Base-by-base conservation (phyloP, 2,888 invertebrate species). In the Yponomeuta evonymella region DNA sequence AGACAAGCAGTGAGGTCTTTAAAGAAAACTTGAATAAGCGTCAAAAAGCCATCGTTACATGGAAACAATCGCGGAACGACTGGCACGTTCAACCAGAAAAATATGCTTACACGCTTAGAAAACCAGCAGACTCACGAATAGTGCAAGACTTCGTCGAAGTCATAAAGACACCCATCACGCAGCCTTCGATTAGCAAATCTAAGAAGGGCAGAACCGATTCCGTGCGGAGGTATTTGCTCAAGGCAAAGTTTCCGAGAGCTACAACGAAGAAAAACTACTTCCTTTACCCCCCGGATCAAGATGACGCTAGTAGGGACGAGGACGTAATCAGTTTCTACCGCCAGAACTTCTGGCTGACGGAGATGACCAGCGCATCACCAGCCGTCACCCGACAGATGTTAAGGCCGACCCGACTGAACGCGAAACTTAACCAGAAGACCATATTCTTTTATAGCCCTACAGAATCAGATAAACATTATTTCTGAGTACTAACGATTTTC, bases 401-500 rank as follows among this genome's bases (percentile, higher is more conserved):
- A 58, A 58, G 51, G 15, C 51, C 51, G 51, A 58, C 51, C 15
- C 51, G 51, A 58, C 12, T 58, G 15, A 58, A 58, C 51, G 12
- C 15, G 12, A 58, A 12, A 15, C 51, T 15, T 1, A 12, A 58
- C n/a, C 77, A 82, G 67, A 81, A 80, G 73, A 89, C 89, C 0
- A 80, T 90, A 72, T 90, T 89, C 77, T 91, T 88, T 75, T 78
- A 87, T 71, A 90, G 89, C 72, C 90, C 90, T 0, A 89, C 90
- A 36, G 80, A 79, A 71, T 82, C 86, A 1, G 86, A 86, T 71
- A 83, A 85, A 72, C 76, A 78, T 73, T 89, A 65, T 65, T 65
- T 65, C 30, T 65, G 12, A 65, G 65, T 65, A 30, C 12, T 15
- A 4, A 5, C 36, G 5, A 8, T 43, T 43, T 5, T 6, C 1